These are phyloP conservation scores for Pycnonotus jocosus DNA, from an alignment of 2,113 vertebrate genomes.

Conservation along the genomic window DNA sequence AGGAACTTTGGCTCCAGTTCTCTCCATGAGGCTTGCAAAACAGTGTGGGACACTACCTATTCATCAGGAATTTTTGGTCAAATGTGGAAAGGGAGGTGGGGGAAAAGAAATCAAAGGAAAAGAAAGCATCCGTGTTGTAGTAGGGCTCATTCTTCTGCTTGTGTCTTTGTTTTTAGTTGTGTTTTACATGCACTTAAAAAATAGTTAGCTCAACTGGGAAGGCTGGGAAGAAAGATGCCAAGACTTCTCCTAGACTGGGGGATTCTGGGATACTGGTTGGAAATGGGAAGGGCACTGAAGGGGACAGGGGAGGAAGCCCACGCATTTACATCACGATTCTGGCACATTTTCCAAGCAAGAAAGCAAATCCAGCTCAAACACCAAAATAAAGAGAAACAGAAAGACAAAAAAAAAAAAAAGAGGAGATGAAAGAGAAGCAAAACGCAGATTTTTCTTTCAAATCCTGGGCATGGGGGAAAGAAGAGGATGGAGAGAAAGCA, in stretches of 20 bases:
- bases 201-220: background rate
- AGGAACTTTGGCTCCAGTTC: background rate
- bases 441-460: constrained; percentile 24
- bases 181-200: constrained; percentile 56
- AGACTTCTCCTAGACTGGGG: constrained; percentile 41
- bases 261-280: constrained; percentile 23
- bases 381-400: background rate
- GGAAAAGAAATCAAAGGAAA: constrained; percentile 11
- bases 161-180: constrained; percentile 39
- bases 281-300: constrained; percentile 14
- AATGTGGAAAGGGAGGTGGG: background rate
- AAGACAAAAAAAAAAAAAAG: background rate
- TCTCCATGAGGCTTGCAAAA: background rate
- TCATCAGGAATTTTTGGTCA: background rate
- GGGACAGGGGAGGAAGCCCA: constrained; percentile 60
- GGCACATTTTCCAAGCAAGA: constrained; percentile 82
- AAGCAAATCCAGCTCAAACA: constrained; percentile 64
- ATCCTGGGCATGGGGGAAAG: background rate
- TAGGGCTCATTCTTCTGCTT: constrained; percentile 45
- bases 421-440: background rate
- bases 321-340: constrained; percentile 81
- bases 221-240: constrained; percentile 43
- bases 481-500: background rate
- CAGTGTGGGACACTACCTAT: background rate
- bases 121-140: background rate